Evolutionary conservation across 2,113 vertebrate species (phyloP), one percentile per base, ranked within the genome.

Genomic region (Stomatorhinus ivindoensis): DNA sequence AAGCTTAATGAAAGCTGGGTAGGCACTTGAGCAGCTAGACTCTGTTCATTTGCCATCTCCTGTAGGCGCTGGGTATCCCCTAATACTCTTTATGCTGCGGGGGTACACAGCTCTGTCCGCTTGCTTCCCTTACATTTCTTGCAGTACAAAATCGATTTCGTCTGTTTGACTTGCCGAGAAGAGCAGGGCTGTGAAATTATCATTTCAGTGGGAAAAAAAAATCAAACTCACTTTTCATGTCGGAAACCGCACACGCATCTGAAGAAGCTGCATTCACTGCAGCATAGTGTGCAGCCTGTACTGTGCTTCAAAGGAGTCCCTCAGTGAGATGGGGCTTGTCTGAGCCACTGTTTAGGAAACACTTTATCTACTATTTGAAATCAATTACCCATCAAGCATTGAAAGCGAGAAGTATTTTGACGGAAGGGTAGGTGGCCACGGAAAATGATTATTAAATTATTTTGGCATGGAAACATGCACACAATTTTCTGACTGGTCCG

Each of bases 1-100:
- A 96, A 95, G 95, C 94, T 94, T 95, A 96, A 96, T 95, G 94
- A 96, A 94, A 95, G 94, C 93, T 94, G 89, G 91, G 93, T 94
- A 95, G 95, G 94, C 95, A 95, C 95, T 95, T 90, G 91, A 95
- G 90, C 91, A 94, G 93, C 92, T 92, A 92, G 90, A 93, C 91
- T 87, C 93, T 93, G 94, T 95, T 95, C 95, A 95, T 94, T 95
- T 92, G 91, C 93, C 94, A 90, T 89, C 93, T 95, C 94, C 94
- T 92, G 93, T 90, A 91, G 93, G 47, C 92, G 91, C 91, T 90
- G 91, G 17, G 15, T 93, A 39, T 94, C 95, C 94, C 61, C 93
- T 93, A 94, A 94, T 93, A 92, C 90, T 92, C 90, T 87, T 90
- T 91, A 91, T 91, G 82, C 92, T 92, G 92, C 58, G 3, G 46